These are phyloP conservation scores for Idaea dimidiata DNA, from an alignment of 2,888 invertebrate genomes.

Conservation along the genomic window DNA sequence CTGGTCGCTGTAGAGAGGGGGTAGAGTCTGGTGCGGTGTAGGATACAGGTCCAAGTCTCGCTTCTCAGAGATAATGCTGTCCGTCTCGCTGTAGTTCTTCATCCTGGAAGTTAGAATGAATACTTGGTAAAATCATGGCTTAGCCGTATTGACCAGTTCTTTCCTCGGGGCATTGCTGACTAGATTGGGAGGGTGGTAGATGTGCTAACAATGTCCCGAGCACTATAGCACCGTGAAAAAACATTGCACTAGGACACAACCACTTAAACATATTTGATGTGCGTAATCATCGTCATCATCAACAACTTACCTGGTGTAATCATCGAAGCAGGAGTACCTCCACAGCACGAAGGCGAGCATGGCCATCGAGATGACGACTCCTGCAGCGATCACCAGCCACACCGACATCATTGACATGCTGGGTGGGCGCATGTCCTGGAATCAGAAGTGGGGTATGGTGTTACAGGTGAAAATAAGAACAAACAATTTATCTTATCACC, in stretches of 20 bases:
- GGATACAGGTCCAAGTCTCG: conserved; percentile 67
- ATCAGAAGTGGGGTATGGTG: no score
- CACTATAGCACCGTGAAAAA: no score
- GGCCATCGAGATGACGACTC: conserved; percentile 54
- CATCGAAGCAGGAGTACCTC: conserved; percentile 68
- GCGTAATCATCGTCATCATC: no score
- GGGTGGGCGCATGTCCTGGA: conserved; percentile 61
- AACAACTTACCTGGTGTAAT: conserved; percentile 63
- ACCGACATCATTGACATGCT: conserved; percentile 48
- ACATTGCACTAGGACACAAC: no score
- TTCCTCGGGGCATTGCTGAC: no score
- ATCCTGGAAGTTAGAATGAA: conserved; percentile 49
- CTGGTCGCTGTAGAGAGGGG: conserved; percentile 64
- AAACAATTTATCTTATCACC: no score
- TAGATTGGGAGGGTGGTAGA: no score
- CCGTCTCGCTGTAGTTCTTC: conserved; percentile 55
- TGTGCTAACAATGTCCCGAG: no score
- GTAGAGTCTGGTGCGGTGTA: conserved; percentile 73
- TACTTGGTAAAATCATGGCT: background rate
- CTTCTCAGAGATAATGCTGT: conserved; percentile 61
- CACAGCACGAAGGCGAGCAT: conserved; percentile 65
- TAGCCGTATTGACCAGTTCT: no score
- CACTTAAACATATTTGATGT: background rate
- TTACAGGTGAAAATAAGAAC: no score
- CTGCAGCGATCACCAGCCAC: conserved; percentile 62